These are phyloP conservation scores for Hormaphis cornu DNA, from an alignment of 1,140 invertebrate species.

Conservation along the genomic window DNA sequence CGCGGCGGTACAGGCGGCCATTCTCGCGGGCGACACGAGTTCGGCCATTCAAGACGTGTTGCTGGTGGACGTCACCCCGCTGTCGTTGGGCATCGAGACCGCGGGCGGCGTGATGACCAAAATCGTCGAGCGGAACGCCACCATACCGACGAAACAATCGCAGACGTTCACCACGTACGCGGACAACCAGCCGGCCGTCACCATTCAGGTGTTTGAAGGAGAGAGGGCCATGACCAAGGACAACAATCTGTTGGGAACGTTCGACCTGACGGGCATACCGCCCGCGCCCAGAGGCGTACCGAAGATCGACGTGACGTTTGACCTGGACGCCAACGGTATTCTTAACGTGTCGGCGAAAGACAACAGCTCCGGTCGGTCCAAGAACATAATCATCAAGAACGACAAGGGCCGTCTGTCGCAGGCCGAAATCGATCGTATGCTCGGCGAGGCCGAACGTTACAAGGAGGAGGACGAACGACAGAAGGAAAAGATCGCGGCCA, in stretches of 20 bases:
- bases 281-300: slow-evolving; percentile 66
- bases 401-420: too few relatives aligned
- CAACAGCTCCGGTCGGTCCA: slow-evolving; percentile 56
- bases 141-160: too few relatives aligned
- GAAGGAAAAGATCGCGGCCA: too few relatives aligned
- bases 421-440: too few relatives aligned
- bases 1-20: slow-evolving; percentile 69
- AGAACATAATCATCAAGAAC: too few relatives aligned
- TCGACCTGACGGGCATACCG: too few relatives aligned
- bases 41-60: too few relatives aligned
- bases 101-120: slow-evolving; percentile 51
- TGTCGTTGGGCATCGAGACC: slow-evolving; percentile 42
- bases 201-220: slow-evolving; percentile 69
- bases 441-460: too few relatives aligned
- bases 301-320: slow-evolving; percentile 70
- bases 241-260: slow-evolving; percentile 62
- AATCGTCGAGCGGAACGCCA: slow-evolving; percentile 51
- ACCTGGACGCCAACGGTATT: slow-evolving; percentile 68
- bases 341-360: slow-evolving; percentile 70
- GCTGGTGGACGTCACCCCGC: slow-evolving; percentile 48
- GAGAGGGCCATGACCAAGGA: too few relatives aligned
- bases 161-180: slow-evolving; percentile 57
- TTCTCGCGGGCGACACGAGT: slow-evolving; percentile 47
- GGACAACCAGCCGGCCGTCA: slow-evolving; percentile 60
- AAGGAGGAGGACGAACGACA: too few relatives aligned